These are phyloP conservation scores for Oscheius sp. DNA, from an alignment of 1,140 invertebrate species.

Conservation along the genomic window DNA sequence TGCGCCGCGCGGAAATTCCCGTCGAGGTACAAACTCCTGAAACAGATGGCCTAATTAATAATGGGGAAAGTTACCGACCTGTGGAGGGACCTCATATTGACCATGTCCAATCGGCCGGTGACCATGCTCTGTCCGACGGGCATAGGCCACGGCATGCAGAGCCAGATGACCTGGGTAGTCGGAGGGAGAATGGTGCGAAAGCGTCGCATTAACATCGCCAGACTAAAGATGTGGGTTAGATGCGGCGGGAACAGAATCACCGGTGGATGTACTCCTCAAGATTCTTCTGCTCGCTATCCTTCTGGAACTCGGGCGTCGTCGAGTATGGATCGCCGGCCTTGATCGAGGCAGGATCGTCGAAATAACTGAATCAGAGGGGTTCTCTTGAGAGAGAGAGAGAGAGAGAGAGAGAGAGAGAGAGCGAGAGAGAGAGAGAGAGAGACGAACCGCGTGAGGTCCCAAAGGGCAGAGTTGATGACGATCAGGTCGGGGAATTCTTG, in stretches of 20 bases:
- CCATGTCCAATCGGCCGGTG: not conserved
- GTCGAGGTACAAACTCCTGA: not conserved
- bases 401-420: too few relatives aligned
- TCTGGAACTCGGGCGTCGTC: too few relatives aligned
- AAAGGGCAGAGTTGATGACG: conserved; percentile 21
- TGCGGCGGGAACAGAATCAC: too few relatives aligned
- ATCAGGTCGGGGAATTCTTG: conserved; percentile 21
- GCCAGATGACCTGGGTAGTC: not conserved
- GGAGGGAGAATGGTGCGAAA: not conserved
- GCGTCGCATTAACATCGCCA: not conserved
- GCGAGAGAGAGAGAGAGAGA: too few relatives aligned
- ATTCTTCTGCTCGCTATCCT: not conserved
- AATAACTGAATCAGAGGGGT: too few relatives aligned
- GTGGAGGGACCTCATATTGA: not conserved
- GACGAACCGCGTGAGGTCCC: conserved; percentile 18
- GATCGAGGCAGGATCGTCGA: too few relatives aligned
- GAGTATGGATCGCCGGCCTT: too few relatives aligned
- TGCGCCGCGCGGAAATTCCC: conserved; percentile 4
- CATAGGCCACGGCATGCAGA: conserved; percentile 8
- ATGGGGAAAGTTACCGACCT: not conserved
- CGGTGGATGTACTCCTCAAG: not conserved
- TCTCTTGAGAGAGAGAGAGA: too few relatives aligned
- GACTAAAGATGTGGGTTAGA: too few relatives aligned
- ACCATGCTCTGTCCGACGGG: not conserved
- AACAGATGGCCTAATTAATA: not conserved